A percentile compares a stretch with the other conserved stretches of the same genome.
These are phyloP conservation scores for Hyaena hyaena DNA, from an alignment of 2,113 vertebrate species.

Conservation along the genomic window DNA sequence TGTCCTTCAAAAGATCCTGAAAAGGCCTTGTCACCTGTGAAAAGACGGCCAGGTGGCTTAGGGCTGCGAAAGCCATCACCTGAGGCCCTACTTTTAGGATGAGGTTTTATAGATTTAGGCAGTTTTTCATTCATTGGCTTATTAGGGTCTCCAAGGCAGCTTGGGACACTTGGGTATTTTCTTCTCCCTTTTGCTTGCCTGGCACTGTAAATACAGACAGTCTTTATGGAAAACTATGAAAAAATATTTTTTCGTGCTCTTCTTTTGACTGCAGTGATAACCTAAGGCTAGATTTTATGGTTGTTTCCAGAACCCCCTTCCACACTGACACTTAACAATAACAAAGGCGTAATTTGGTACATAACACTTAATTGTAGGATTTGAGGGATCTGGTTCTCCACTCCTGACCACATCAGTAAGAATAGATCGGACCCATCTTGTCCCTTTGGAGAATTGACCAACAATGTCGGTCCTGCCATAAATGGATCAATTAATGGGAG, in stretches of 20 bases:
- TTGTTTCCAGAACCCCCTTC: neutral
- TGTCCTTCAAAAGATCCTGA: neutral
- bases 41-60: too few species aligned
- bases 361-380: neutral
- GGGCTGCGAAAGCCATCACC: neutral
- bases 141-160: neutral
- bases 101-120: neutral
- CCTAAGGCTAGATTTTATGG: neutral
- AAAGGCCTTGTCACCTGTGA: neutral
- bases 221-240: neutral
- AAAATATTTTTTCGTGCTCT: neutral
- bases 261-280: constrained; percentile 2
- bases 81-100: neutral
- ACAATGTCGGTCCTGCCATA: neutral
- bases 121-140: neutral
- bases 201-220: neutral
- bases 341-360: neutral
- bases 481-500: too few species aligned
- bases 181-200: neutral
- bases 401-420: neutral
- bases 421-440: neutral
- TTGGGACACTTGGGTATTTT: neutral
- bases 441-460: neutral
- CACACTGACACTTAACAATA: too few species aligned
- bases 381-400: neutral